Conservation (phyloP, 2,113 vertebrate genomes). For the Thamnaconus septentrionalis region DNA sequence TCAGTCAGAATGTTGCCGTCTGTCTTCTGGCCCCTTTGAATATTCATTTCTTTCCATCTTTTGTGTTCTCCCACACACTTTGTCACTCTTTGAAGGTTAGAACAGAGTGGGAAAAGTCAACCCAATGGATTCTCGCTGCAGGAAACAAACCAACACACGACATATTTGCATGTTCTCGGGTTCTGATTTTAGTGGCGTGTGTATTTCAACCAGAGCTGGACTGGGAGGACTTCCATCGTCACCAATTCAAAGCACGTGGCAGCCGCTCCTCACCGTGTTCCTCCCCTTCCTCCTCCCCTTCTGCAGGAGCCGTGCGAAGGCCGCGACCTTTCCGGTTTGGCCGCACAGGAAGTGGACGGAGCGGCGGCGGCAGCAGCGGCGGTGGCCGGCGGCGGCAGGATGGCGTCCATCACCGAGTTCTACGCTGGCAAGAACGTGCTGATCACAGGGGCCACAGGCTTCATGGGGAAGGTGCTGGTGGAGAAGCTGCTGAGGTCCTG, state of each 20-base stretch:
- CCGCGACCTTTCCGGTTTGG: constrained; percentile 18
- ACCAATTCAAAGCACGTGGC: constrained; percentile 24
- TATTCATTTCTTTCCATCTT: no score
- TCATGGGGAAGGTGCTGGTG: constrained; percentile 94
- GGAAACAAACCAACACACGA: no score
- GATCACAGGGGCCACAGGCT: constrained; percentile 93
- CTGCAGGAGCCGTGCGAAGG: constrained; percentile 66
- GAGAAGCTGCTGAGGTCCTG: constrained; percentile 93
- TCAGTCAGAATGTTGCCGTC: no score
- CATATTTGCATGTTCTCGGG: no score
- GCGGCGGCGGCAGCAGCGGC: constrained; percentile 17
- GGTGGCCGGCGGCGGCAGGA: constrained; percentile 46
- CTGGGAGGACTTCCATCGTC: no score
- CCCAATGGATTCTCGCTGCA: no score
- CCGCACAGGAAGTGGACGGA: constrained; percentile 33
- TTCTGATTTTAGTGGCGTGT: no score
- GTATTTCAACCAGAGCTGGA: no score
- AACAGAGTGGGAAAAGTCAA: no score
- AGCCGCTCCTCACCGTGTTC: not conserved
- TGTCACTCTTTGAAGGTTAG: no score
- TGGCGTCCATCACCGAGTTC: constrained; percentile 85
- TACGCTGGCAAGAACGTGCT: constrained; percentile 88
- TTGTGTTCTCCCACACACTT: no score
- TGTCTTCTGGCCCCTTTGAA: no score
- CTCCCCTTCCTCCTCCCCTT: not conserved